A percentile compares a stretch with the other conserved stretches of the same genome.
Evolutionary conservation across 2,113 vertebrate genomes (phyloP).

Genomic region (Oreochromis niloticus): DNA sequence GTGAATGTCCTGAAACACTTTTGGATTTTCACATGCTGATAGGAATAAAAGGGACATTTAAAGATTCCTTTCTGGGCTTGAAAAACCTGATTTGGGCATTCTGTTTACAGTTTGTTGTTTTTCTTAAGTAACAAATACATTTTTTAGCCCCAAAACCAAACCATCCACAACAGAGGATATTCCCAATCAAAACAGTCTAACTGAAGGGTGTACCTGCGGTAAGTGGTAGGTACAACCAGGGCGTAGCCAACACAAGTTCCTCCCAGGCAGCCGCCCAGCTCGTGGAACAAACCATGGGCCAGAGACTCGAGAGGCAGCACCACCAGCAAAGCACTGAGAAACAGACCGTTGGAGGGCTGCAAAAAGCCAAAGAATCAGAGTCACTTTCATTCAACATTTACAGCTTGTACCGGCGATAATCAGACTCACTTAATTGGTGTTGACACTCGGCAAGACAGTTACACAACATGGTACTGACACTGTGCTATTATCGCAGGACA

Average conservation of each 20-base stretch:
- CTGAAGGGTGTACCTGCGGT: constrained; percentile 81
- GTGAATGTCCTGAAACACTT: neutral
- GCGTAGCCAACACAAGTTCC: constrained; percentile 95
- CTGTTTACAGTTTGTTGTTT: neutral
- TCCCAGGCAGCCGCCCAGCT: constrained; percentile 90
- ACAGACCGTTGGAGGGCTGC: constrained; percentile 84
- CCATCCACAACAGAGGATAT: neutral
- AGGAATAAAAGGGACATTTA: neutral
- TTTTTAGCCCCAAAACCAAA: neutral
- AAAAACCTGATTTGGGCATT: neutral
- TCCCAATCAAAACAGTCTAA: neutral
- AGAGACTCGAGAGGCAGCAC: constrained; percentile 92
- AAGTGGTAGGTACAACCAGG: constrained; percentile 90
- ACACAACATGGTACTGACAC: constrained; percentile 4
- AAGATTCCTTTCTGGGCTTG: neutral
- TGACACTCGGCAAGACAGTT: constrained; percentile 30
- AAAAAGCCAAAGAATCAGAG: constrained; percentile 4
- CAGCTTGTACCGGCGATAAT: neutral
- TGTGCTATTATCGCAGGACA: constrained; percentile 16
- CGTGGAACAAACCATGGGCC: constrained; percentile 88
- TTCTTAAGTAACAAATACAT: neutral
- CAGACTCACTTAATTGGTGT: constrained; percentile 27
- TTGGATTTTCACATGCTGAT: neutral
- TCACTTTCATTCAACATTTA: constrained; percentile 24
- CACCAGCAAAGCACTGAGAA: constrained; percentile 88